phyloP scores from a whole-genome alignment of 2,888 invertebrate species.

The Dyspetes luteomarginatus region DNA sequence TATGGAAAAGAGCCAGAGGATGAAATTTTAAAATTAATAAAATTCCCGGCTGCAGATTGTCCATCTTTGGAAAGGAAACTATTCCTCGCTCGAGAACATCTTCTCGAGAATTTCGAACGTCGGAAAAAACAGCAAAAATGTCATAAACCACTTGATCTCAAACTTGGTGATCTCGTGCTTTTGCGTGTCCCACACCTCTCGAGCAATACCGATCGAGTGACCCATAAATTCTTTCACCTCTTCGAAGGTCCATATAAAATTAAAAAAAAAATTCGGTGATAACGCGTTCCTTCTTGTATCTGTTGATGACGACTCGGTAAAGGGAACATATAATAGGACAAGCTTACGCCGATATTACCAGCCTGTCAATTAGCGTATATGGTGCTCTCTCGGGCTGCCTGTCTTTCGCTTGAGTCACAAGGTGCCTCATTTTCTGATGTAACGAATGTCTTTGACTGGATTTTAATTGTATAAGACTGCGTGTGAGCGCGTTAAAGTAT shows the following conservation, averaged over 20 bases:
- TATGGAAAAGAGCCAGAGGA: neutral
- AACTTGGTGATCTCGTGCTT: constrained; percentile 26
- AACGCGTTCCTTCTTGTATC: constrained; percentile 11
- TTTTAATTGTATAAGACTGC: too few species aligned
- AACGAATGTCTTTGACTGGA: too few species aligned
- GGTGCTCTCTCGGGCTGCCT: too few species aligned
- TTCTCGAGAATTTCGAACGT: constrained; percentile 12
- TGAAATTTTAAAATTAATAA: neutral
- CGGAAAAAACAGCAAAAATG: constrained; percentile 9
- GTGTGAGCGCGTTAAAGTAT: too few species aligned
- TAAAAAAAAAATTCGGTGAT: neutral
- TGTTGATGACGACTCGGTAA: too few species aligned
- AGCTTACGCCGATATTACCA: too few species aligned
- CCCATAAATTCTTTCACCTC: constrained; percentile 41
- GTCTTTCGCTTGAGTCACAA: too few species aligned
- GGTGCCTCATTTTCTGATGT: too few species aligned
- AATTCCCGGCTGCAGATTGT: neutral
- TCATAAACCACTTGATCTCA: neutral
- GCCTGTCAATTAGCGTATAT: too few species aligned
- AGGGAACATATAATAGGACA: too few species aligned
- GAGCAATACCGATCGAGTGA: constrained; percentile 32
- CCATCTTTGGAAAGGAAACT: constrained; percentile 24
- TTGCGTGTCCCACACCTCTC: constrained; percentile 42
- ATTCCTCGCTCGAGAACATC: constrained; percentile 15
- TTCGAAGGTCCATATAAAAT: constrained; percentile 42